phyloP scores from a whole-genome alignment of 2,797 vertebrate species.

The Mico argentatus region DNA sequence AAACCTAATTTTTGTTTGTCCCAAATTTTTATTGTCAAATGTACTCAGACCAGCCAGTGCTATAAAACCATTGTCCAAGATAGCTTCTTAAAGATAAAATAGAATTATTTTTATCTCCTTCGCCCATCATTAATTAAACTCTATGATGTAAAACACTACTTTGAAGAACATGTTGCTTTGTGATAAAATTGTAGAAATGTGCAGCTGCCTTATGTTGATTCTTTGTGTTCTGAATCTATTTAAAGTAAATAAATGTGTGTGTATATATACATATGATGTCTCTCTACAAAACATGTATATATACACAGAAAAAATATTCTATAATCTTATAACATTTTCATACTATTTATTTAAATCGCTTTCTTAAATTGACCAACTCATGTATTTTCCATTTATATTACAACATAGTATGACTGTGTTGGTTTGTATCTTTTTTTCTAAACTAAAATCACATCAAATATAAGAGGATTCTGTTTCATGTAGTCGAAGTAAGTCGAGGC shows the following conservation, averaged over 20 bases:
- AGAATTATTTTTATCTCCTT: constrained; percentile 24
- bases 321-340: background rate
- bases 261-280: background rate
- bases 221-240: background rate
- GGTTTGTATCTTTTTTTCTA: background rate
- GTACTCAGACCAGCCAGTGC: background rate
- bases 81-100: constrained; percentile 33
- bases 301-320: background rate
- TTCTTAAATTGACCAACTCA: constrained; percentile 4
- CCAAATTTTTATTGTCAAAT: background rate
- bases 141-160: constrained; percentile 4
- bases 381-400: constrained; percentile 50
- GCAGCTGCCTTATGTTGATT: background rate
- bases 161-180: constrained; percentile 15
- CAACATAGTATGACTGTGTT: background rate
- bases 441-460: constrained; percentile 39
- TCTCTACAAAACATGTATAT: background rate
- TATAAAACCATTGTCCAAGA: background rate
- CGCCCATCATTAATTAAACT: constrained; percentile 31
- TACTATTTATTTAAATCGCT: constrained; percentile 16
- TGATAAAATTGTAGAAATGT: constrained; percentile 45
- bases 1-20: constrained; percentile 10
- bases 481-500: background rate
- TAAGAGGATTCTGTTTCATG: constrained; percentile 12
- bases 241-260: background rate